Percentiles rank a stretch among this genome's conserved stretches.
These are phyloP conservation scores for Nesogale talazaci DNA, from an alignment of 2,113 vertebrate genomes.

Conservation along the genomic window DNA sequence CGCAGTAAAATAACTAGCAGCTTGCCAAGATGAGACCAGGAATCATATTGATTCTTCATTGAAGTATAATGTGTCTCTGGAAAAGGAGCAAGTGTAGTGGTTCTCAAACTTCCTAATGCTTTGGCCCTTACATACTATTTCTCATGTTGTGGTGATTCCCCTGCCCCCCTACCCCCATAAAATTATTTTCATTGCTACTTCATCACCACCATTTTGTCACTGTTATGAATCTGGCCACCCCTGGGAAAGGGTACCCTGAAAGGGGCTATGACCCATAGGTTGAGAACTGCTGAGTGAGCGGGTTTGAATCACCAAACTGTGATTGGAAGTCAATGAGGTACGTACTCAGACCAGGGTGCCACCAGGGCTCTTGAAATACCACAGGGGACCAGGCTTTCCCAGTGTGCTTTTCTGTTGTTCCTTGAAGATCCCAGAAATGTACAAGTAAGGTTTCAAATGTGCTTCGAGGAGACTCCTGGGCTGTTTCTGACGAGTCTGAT, in stretches of 20 bases:
- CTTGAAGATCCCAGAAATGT: constrained; percentile 24
- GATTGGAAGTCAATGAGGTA: too few relatives aligned
- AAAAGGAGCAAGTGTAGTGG: background rate
- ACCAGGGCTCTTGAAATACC: background rate
- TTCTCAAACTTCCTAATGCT: too few relatives aligned
- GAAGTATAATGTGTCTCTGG: background rate
- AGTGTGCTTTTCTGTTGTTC: constrained; percentile 15
- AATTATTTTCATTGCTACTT: too few relatives aligned
- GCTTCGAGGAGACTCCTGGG: background rate
- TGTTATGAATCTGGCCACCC: too few relatives aligned
- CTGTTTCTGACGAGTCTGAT: background rate
- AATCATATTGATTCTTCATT: constrained; percentile 10
- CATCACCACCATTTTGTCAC: too few relatives aligned
- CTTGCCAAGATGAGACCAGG: constrained; percentile 1
- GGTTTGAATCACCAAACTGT: too few relatives aligned
- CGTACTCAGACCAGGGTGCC: background rate
- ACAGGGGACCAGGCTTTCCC: background rate
- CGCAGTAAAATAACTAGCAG: constrained; percentile 13
- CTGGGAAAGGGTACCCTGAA: too few relatives aligned
- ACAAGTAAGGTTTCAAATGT: background rate
- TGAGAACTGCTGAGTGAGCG: too few relatives aligned
- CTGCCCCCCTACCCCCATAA: too few relatives aligned
- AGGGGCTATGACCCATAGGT: too few relatives aligned
- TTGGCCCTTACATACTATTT: too few relatives aligned
- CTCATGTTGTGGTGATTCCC: too few relatives aligned